phyloP scores from a whole-genome alignment of 2,888 invertebrate species.

The Lycaena phlaeas region DNA sequence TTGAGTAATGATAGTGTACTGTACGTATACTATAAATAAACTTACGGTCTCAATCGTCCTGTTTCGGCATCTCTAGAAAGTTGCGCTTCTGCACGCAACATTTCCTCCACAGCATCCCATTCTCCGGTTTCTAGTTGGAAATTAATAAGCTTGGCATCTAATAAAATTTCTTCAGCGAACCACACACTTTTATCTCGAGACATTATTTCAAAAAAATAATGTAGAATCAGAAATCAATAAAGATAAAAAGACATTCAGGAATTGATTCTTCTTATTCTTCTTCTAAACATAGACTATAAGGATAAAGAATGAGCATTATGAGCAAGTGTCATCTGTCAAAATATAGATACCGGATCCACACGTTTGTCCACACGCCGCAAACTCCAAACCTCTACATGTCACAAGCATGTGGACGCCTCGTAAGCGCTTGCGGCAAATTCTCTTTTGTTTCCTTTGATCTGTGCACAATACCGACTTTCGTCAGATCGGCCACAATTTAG shows the following conservation, averaged over 20 bases:
- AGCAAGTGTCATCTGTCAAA: neutral
- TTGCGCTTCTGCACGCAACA: slow-evolving; percentile 66
- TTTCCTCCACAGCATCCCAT: slow-evolving; percentile 68
- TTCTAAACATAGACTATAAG: too few relatives aligned
- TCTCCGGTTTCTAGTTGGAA: slow-evolving; percentile 65
- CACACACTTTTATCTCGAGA: slow-evolving; percentile 69
- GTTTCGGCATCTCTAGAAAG: slow-evolving; percentile 64
- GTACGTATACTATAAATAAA: neutral
- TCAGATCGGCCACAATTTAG: too few relatives aligned
- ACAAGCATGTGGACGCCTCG: too few relatives aligned
- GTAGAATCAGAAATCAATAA: too few relatives aligned
- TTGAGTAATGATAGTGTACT: too few relatives aligned
- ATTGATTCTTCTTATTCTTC: neutral
- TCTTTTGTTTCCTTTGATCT: too few relatives aligned
- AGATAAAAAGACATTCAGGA: too few relatives aligned
- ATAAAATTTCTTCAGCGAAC: slow-evolving; percentile 66
- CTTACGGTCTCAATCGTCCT: slow-evolving; percentile 62
- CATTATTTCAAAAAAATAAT: slow-evolving; percentile 29
- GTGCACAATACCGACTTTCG: too few relatives aligned
- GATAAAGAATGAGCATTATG: neutral
- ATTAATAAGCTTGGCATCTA: slow-evolving; percentile 66
- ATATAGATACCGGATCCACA: too few relatives aligned
- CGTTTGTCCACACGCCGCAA: too few relatives aligned
- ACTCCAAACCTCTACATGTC: too few relatives aligned
- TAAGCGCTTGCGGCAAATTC: too few relatives aligned